These are phyloP conservation scores for Oxystoma pomonae DNA, from an alignment of 2,888 invertebrate genomes.

Conservation along the genomic window DNA sequence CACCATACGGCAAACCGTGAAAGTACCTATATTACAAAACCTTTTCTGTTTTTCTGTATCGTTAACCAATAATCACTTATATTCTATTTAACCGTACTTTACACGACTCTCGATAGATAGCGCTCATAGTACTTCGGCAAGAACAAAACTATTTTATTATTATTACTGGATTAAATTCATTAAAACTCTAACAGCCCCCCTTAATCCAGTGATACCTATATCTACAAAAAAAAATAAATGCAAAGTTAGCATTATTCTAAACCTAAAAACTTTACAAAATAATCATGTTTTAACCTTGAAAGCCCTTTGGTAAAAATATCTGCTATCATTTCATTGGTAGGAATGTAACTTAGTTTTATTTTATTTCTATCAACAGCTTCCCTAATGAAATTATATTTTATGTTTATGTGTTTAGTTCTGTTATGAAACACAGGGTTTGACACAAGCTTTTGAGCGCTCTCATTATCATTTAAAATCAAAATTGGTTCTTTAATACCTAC, in stretches of 20 bases:
- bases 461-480: slow-evolving; percentile 17
- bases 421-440: slow-evolving; percentile 21
- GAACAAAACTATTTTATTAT: too few relatives aligned
- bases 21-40: too few relatives aligned
- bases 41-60: too few relatives aligned
- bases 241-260: too few relatives aligned
- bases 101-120: too few relatives aligned
- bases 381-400: too few relatives aligned
- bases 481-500: slow-evolving; percentile 6
- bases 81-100: too few relatives aligned
- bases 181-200: neutral
- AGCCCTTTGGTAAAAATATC: neutral
- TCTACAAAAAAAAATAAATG: neutral
- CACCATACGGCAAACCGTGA: too few relatives aligned
- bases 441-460: slow-evolving; percentile 20
- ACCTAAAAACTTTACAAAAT: neutral
- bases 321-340: neutral
- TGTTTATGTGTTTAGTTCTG: slow-evolving; percentile 13
- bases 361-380: neutral
- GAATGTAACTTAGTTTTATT: neutral
- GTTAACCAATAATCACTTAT: too few relatives aligned
- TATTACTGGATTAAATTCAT: neutral
- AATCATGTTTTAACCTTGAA: neutral
- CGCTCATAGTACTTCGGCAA: too few relatives aligned
- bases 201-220: neutral